These are phyloP conservation scores for Zonotrichia leucophrys DNA, from an alignment of 2,113 vertebrate species.

Conservation along the genomic window DNA sequence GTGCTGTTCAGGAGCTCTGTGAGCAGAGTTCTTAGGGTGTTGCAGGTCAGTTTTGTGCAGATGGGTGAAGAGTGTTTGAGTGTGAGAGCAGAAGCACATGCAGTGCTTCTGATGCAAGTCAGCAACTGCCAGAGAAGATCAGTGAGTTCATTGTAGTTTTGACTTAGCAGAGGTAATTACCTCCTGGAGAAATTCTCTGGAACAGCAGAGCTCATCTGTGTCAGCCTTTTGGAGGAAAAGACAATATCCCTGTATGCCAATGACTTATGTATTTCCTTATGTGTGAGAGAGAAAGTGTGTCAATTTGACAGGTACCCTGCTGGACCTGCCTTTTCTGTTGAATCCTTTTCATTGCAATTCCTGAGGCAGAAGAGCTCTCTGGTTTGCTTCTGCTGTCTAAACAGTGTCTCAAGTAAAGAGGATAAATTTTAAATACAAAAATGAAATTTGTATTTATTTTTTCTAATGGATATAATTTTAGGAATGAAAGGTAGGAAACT, in stretches of 20 bases:
- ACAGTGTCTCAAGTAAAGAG: not conserved
- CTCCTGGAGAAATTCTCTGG: not conserved
- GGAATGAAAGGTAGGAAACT: not conserved
- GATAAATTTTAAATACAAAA: not conserved
- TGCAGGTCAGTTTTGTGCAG: not conserved
- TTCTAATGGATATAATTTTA: not conserved
- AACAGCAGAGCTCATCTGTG: not conserved
- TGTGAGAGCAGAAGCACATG: not conserved
- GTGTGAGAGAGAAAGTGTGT: no score
- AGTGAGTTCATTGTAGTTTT: not conserved
- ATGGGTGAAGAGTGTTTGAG: not conserved
- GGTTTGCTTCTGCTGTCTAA: not conserved
- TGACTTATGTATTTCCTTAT: not conserved
- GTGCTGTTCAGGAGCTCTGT: not conserved
- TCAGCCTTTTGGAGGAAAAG: not conserved
- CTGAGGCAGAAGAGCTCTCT: not conserved
- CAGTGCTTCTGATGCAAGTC: not conserved
- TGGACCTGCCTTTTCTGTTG: not conserved
- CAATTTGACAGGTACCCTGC: not conserved
- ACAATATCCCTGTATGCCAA: not conserved
- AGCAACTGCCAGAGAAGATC: not conserved
- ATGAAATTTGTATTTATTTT: not conserved
- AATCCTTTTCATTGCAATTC: not conserved
- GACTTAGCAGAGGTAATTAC: not conserved
- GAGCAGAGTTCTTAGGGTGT: not conserved